Evolutionary conservation across 2,888 invertebrate species (phyloP).

Genomic region (Philhelius pedissequus): DNA sequence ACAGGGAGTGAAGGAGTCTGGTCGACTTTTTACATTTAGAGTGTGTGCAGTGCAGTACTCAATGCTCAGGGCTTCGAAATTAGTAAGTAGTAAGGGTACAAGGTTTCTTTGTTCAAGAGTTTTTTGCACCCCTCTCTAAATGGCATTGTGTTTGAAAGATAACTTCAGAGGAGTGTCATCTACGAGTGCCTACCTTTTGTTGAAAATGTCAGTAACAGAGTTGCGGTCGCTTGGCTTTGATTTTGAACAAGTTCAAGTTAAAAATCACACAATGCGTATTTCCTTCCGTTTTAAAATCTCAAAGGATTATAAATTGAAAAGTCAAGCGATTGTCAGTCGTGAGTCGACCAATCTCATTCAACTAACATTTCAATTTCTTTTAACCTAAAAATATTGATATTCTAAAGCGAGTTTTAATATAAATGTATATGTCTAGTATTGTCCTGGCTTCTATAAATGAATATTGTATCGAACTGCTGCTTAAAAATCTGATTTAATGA

Average conservation of each 20-base stretch:
- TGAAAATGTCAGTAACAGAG: background rate
- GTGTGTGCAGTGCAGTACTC: background rate
- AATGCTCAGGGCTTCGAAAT: background rate
- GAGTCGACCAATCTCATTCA: too few relatives aligned
- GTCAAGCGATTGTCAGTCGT: too few relatives aligned
- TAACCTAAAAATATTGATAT: too few relatives aligned
- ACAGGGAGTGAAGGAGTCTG: background rate
- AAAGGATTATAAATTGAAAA: background rate
- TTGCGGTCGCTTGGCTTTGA: background rate
- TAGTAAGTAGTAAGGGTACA: background rate
- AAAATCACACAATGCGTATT: background rate
- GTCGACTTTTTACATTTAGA: background rate
- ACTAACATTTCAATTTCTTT: too few relatives aligned
- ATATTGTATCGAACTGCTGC: too few relatives aligned
- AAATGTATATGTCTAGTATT: too few relatives aligned
- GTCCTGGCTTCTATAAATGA: too few relatives aligned
- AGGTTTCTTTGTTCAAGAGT: background rate
- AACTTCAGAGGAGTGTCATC: background rate
- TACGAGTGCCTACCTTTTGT: background rate
- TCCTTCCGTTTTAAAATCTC: background rate
- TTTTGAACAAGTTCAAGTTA: background rate
- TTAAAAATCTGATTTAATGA: too few relatives aligned
- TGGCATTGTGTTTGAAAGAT: background rate
- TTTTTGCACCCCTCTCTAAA: background rate
- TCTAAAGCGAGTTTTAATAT: too few relatives aligned